phyloP scores from a whole-genome alignment of 2,113 vertebrate genomes.

The Mesembrinibis cayennensis region DNA sequence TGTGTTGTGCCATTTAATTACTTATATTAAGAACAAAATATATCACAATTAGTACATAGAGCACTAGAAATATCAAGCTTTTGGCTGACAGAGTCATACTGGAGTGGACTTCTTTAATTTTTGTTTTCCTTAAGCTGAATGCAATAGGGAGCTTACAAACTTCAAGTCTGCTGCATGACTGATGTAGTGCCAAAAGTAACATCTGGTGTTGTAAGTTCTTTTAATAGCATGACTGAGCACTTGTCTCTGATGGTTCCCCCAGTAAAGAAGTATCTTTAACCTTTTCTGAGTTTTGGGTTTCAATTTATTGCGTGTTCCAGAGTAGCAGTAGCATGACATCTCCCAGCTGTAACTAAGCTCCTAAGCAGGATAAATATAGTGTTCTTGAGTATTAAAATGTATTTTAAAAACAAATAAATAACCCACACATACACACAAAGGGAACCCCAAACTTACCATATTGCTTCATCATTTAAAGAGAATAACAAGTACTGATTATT shows the following conservation, averaged over 20 bases:
- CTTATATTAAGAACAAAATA: background rate
- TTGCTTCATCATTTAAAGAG: background rate
- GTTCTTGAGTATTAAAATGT: background rate
- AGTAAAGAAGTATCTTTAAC: background rate
- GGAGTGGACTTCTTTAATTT: background rate
- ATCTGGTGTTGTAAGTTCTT: background rate
- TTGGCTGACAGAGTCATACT: background rate
- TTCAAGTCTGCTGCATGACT: background rate
- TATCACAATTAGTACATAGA: background rate
- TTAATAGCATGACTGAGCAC: background rate
- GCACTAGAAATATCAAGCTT: background rate
- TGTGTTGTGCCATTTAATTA: background rate
- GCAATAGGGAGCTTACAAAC: background rate
- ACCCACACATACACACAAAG: background rate
- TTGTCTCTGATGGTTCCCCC: background rate
- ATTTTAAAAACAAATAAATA: background rate
- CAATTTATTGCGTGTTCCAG: background rate
- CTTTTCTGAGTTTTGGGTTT: background rate
- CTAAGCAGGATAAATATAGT: background rate
- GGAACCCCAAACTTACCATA: background rate
- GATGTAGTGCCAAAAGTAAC: background rate
- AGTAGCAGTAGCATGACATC: background rate
- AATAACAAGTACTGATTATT: background rate
- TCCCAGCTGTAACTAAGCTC: background rate
- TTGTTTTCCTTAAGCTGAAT: background rate